phyloP scores from a whole-genome alignment of 2,888 invertebrate species.

The Chironomus riparius region DNA sequence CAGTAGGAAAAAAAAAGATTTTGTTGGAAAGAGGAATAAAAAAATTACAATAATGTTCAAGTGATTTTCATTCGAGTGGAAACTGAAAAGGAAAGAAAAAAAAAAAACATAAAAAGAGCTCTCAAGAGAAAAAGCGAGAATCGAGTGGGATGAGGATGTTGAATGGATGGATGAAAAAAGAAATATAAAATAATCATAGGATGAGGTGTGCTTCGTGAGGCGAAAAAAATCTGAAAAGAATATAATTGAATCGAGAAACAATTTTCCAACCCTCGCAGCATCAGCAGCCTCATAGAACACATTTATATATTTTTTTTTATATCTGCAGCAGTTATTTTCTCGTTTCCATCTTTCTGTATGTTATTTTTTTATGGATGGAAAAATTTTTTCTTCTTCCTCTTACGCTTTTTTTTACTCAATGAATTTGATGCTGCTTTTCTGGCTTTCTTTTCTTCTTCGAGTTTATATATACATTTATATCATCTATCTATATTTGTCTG shows the following conservation, averaged over 20 bases:
- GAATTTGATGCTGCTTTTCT: neutral
- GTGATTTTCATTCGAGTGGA: slow-evolving; percentile 26
- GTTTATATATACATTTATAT: neutral
- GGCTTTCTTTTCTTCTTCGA: neutral
- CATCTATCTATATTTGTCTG: neutral
- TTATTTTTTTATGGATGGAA: slow-evolving; percentile 15
- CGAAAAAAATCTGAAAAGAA: slow-evolving; percentile 25
- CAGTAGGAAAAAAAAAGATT: neutral
- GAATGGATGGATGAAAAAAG: neutral
- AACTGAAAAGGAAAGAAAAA: slow-evolving; percentile 7
- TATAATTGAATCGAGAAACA: slow-evolving; percentile 26
- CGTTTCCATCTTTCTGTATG: neutral
- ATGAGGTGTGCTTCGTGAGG: slow-evolving; percentile 1
- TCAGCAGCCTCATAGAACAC: slow-evolving; percentile 3
- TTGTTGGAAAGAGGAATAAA: neutral
- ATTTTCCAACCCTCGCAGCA: slow-evolving; percentile 22
- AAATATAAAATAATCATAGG: neutral
- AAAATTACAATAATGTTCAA: slow-evolving; percentile 26
- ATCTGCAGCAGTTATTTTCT: slow-evolving; percentile 14
- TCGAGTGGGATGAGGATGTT: neutral
- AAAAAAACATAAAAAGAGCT: slow-evolving; percentile 5
- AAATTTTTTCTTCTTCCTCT: neutral
- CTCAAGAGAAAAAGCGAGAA: neutral
- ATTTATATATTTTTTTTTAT: slow-evolving; percentile 11
- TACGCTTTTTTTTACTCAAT: neutral